Evolutionary conservation across 2,113 vertebrate species (phyloP).

Genomic region (Heterochromis multidens): DNA sequence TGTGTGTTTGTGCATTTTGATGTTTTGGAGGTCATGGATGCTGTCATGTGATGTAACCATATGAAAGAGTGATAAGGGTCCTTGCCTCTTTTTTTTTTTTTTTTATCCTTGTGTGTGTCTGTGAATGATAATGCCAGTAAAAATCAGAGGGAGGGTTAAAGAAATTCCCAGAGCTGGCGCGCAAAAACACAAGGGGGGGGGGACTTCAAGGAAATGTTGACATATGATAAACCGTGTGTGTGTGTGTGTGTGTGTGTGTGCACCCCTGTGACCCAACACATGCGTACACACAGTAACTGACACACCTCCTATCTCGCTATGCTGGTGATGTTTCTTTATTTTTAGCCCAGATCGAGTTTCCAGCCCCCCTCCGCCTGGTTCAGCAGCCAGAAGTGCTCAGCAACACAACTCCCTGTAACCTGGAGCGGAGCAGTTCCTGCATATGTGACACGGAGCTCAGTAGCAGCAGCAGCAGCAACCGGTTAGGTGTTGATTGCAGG

Average conservation of each 20-base stretch:
- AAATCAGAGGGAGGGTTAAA: not conserved
- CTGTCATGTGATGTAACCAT: conserved; percentile 30
- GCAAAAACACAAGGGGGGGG: not conserved
- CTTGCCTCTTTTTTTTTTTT: not conserved
- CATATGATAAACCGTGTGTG: conserved; percentile 28
- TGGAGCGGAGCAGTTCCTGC: not conserved
- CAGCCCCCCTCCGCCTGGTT: conserved; percentile 24
- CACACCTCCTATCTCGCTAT: conserved; percentile 50
- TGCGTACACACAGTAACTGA: conserved; percentile 11
- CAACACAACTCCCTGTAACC: conserved; percentile 17
- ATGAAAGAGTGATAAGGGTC: conserved; percentile 2
- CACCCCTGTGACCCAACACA: not conserved
- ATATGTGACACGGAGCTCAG: not conserved
- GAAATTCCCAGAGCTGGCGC: not conserved
- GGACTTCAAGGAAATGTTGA: conserved; percentile 51
- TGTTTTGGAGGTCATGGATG: conserved; percentile 21
- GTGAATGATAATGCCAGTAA: not conserved
- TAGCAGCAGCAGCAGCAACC: not conserved
- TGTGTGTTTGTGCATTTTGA: not conserved
- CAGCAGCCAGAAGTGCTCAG: conserved; percentile 37
- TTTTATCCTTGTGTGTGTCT: conserved; percentile 18
- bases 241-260: not conserved
- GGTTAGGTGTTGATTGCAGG: not conserved
- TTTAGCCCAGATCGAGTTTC: conserved; percentile 77
- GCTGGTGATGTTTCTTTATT: conserved; percentile 68